These are phyloP conservation scores for Habropoda laboriosa DNA, from an alignment of 1,140 invertebrate species.

Conservation along the genomic window DNA sequence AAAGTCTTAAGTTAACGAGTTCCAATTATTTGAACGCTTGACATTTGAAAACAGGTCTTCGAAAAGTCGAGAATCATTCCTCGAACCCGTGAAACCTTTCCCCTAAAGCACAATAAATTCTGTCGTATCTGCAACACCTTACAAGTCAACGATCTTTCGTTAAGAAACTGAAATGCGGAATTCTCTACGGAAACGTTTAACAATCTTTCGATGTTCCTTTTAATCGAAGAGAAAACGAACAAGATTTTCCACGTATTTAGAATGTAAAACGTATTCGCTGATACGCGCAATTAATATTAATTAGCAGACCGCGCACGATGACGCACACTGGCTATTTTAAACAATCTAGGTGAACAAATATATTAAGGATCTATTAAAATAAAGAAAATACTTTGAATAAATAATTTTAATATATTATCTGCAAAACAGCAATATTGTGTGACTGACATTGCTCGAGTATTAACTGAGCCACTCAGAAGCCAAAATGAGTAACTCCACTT, in stretches of 20 bases:
- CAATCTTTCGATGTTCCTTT: background rate
- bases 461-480: no score
- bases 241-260: no score
- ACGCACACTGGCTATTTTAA: background rate
- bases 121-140: background rate
- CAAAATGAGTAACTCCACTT: no score
- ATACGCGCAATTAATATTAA: slow-evolving; percentile 3
- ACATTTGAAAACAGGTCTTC: background rate
- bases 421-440: background rate
- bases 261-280: no score
- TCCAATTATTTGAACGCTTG: background rate
- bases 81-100: background rate
- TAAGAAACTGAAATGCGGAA: background rate
- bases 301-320: background rate
- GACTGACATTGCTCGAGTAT: no score
- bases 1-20: no score
- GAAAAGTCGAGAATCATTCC: background rate
- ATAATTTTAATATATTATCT: background rate
- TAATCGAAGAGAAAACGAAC: no score
- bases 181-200: background rate
- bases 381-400: no score
- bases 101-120: background rate
- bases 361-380: no score
- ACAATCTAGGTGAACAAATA: no score
- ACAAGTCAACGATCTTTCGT: background rate